These are phyloP conservation scores for Matsumyia berberina DNA, from an alignment of 2,888 invertebrate genomes.

Conservation along the genomic window DNA sequence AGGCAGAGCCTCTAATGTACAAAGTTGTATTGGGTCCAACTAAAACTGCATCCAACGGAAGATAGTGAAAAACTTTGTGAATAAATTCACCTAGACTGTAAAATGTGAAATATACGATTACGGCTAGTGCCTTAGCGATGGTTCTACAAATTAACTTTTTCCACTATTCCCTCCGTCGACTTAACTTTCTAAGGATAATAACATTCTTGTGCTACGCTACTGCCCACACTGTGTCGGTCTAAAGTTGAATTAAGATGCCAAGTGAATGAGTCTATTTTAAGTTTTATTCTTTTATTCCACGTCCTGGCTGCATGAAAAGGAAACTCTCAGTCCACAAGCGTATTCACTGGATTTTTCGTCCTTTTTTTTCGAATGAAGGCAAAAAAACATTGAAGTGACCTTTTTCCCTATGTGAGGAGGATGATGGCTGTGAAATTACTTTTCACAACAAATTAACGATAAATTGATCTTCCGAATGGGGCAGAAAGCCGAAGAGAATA, in stretches of 20 bases:
- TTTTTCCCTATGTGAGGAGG: neutral
- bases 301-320: neutral
- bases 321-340: conserved; percentile 2
- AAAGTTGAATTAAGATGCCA: conserved; percentile 41
- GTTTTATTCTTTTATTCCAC: conserved; percentile 2
- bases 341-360: conserved; percentile 5
- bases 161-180: neutral
- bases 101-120: conserved; percentile 37
- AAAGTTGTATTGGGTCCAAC: conserved; percentile 8
- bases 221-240: conserved; percentile 14
- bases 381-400: conserved; percentile 21
- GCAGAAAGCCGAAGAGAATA: neutral
- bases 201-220: neutral
- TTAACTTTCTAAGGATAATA: conserved; percentile 16
- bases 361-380: neutral
- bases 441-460: conserved; percentile 47
- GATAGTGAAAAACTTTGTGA: conserved; percentile 36
- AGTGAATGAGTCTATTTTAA: conserved; percentile 53
- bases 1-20: conserved; percentile 22
- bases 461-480: conserved; percentile 39
- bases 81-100: conserved; percentile 51
- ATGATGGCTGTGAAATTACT: conserved; percentile 20
- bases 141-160: conserved; percentile 46
- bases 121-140: conserved; percentile 13
- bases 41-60: conserved; percentile 8